Percentiles rank a stretch among this genome's conserved stretches.
These are phyloP conservation scores for Holocentrus rufus DNA, from an alignment of 2,797 vertebrate species.

Conservation along the genomic window DNA sequence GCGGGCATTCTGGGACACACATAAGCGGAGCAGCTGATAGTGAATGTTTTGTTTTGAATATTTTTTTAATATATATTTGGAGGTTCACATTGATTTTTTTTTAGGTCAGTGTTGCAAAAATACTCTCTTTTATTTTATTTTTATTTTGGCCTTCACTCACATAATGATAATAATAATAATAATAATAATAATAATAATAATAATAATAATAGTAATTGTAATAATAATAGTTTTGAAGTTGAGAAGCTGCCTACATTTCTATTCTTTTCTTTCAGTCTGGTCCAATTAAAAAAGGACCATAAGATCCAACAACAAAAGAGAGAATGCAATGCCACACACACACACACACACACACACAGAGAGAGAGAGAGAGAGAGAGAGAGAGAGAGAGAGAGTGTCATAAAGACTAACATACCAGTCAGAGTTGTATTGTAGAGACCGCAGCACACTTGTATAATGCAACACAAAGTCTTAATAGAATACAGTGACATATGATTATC, in stretches of 20 bases:
- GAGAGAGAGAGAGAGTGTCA: too few species aligned
- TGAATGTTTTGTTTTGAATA: neutral
- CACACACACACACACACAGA: too few species aligned
- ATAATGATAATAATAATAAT: too few species aligned
- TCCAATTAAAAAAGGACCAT: too few species aligned
- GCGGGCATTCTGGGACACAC: slow-evolving; percentile 1
- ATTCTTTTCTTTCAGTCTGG: neutral
- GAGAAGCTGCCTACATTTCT: neutral
- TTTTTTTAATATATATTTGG: neutral
- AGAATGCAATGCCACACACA: too few species aligned
- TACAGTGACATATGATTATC: slow-evolving; percentile 29
- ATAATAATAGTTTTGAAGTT: neutral
- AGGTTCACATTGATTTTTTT: neutral
- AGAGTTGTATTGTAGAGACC: neutral
- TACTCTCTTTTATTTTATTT: neutral
- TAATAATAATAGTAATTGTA: too few species aligned
- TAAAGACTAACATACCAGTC: neutral
- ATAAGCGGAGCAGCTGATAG: neutral
- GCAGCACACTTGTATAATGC: slow-evolving; percentile 2
- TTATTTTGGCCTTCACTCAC: neutral
- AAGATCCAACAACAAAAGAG: too few species aligned
- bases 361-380: too few species aligned
- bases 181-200: too few species aligned
- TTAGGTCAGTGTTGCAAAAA: neutral
- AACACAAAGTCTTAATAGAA: slow-evolving; percentile 18